Conservation (phyloP, 92 coral and sea anemone genomes). For the Muricea muricata region DNA sequence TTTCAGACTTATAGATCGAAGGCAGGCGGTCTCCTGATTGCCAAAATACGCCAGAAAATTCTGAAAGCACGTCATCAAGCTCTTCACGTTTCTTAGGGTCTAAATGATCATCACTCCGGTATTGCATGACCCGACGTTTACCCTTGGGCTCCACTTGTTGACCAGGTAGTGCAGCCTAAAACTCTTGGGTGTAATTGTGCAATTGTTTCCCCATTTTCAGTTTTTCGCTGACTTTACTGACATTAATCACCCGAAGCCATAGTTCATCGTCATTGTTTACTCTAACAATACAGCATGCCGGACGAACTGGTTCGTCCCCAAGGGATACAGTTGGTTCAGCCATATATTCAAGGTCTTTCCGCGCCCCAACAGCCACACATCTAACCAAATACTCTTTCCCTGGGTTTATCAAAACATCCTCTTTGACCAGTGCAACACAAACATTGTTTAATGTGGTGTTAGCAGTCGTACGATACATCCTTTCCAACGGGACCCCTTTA, state of each 20-base stretch:
- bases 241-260: neutral
- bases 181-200: slow-evolving; percentile 33
- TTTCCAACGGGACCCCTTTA: no score
- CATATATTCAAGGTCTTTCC: neutral
- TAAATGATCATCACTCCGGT: neutral
- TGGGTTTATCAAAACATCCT: neutral
- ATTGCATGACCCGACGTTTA: neutral
- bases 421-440: slow-evolving; percentile 9
- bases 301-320: slow-evolving; percentile 27
- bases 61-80: slow-evolving; percentile 1
- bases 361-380: neutral
- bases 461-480: no score
- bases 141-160: neutral
- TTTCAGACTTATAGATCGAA: slow-evolving; percentile 8
- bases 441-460: no score
- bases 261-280: neutral
- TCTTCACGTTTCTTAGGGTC: slow-evolving; percentile 8
- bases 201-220: neutral
- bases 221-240: slow-evolving; percentile 11
- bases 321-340: slow-evolving; percentile 1
- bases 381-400: neutral
- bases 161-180: neutral
- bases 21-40: slow-evolving; percentile 7
- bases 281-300: slow-evolving; percentile 6
- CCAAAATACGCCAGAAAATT: slow-evolving; percentile 17